Conservation (phyloP, 2,113 vertebrate genomes). For the Cebus imitator region DNA sequence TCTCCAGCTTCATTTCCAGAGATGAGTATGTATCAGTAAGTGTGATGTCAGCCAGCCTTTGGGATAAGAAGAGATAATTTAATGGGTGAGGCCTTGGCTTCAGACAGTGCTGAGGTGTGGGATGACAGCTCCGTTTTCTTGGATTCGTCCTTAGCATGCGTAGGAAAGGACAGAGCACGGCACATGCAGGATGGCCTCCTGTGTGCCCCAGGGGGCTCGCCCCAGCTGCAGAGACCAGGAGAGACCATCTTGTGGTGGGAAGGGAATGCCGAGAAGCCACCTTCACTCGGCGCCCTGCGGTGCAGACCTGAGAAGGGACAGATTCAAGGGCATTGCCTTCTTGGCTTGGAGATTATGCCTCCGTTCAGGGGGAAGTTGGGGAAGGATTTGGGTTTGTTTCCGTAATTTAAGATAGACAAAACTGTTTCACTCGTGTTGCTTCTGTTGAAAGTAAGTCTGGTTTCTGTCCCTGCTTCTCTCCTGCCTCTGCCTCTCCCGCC, state of each 20-base stretch:
- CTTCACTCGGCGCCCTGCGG: background rate
- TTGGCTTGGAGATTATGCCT: background rate
- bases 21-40: background rate
- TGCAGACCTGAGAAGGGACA: background rate
- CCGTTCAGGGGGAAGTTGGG: background rate
- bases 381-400: conserved; percentile 56
- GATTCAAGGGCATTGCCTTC: background rate
- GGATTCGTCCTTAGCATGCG: background rate
- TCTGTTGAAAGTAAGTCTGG: conserved; percentile 95
- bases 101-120: background rate
- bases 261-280: conserved; percentile 52
- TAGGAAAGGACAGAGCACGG: background rate
- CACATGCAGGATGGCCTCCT: background rate
- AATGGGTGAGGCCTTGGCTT: background rate
- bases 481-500: conserved; percentile 83
- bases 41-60: background rate
- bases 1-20: background rate
- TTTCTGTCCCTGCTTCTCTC: conserved; percentile 94
- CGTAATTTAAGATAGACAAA: conserved; percentile 76
- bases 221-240: conserved; percentile 39
- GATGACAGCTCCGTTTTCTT: no score
- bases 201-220: background rate
- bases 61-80: background rate
- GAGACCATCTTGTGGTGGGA: conserved; percentile 78
- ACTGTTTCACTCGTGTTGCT: conserved; percentile 84